Base-by-base conservation (phyloP, 2,888 invertebrate genomes). In the Drosophila paracracens region DNA sequence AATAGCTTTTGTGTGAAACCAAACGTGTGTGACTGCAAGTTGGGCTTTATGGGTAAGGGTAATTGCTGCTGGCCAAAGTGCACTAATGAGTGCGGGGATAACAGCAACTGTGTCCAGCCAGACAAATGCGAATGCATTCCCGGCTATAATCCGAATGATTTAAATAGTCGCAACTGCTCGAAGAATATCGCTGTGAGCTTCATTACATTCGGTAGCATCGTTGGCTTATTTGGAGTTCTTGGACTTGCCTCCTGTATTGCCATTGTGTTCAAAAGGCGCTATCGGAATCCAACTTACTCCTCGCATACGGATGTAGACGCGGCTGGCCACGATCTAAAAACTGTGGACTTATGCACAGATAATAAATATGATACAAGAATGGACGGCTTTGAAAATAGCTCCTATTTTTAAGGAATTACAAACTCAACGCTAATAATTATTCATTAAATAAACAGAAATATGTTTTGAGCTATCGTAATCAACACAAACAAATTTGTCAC, bases 61-160 rank as follows among this genome's bases (percentile, higher is more conserved):
- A 38, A 36, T 40, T 6, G n/a, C 29, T 75, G 84, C 54, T 2
- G 2, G 16, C 81, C 85, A 21, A n/a, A 50, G 0, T 84, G 84
- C 57, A 48, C 38, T 16, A 8, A 2, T 0, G 25, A 21, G 11
- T 82, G 81, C 29, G 73, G 66, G 5, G 58, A 53, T 11, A 76
- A 79, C 16, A 76, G 81, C 51, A 72, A 69, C 40, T 81, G 79
- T 18, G n/a, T 13, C 8, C 18, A 8, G 52, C 72, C 81, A 11
- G 57, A 67, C 0, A 29, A 38, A 29, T 81, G 77, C 40, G 50
- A 40, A 5, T 81, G 77, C 43, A 0, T 38, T 2, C 0, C 11
- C 2, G 78, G 81, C 18, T 66, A 27, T n/a, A 53, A 2, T 2
- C 2, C 46, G 2, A 25, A 31, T 36, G 52, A 70, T 50, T 3